Base-by-base conservation (phyloP, 2,113 vertebrate species). In the Cyrtonyx montezumae region DNA sequence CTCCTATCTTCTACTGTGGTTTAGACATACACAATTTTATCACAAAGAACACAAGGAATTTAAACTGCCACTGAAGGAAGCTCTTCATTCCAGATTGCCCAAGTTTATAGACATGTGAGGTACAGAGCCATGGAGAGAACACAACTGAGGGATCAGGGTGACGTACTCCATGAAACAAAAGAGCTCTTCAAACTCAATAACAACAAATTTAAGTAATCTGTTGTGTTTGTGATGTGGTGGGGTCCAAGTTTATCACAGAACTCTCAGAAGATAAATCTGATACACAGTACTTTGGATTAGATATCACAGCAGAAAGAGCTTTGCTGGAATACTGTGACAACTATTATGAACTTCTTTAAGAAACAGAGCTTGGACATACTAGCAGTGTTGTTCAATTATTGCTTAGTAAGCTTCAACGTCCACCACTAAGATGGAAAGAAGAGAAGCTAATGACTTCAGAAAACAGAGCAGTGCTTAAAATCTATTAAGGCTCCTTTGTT, bases 231-330 rank as follows among this genome's bases (percentile, higher is more conserved):
- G 89, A 51, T 42, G 79, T 83, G 87, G 87, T 86, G 48, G 85
- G 94, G 93, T 90, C 90, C 85, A 95, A 91, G 90, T 95, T 94
- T 94, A 92, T 81, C 87, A 65, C 73, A 85, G 91, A 91, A 84
- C 93, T 90, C 93, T 91, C 96, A 94, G 90, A 91, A 91, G 51
- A 79, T 91, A 96, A 94, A 96, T 95, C 95, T 96, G 93, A 93
- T 93, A 93, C 56, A 95, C 96, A 95, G 82, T 76, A 88, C 91
- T 94, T 86, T 84, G 95, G 93, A 96, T 96, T 95, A 95, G 90
- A 96, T 75, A 94, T 69, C 15, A 5, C 48, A 86, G 87, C 51
- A 96, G 46, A 94, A 91, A 87, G 92, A 95, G 87, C 82, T 96
- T 95, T 94, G 68, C 69, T 46, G 56, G 53, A 36, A 48, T 92